These are phyloP conservation scores for Maconellicoccus hirsutus DNA, from an alignment of 1,140 invertebrate genomes.

Conservation along the genomic window DNA sequence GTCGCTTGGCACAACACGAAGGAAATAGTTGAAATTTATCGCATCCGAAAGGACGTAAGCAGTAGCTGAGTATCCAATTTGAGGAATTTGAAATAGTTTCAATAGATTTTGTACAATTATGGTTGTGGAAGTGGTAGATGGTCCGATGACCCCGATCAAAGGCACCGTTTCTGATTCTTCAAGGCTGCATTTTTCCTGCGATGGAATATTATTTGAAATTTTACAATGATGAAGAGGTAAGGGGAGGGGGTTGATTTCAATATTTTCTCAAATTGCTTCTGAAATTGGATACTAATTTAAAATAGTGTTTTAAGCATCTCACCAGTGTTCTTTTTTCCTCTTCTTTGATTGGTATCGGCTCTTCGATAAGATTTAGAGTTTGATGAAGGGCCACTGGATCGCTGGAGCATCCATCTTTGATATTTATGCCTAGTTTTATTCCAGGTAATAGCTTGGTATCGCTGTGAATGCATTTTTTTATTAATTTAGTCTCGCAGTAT, in stretches of 20 bases:
- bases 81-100: slow-evolving; percentile 34
- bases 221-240: too few relatives aligned
- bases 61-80: slow-evolving; percentile 32
- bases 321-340: too few relatives aligned
- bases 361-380: not conserved
- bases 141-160: not conserved
- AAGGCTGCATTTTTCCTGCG: not conserved
- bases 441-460: not conserved
- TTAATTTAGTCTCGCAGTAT: too few relatives aligned
- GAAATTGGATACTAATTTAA: too few relatives aligned
- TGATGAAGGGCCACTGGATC: not conserved
- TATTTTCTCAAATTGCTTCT: too few relatives aligned
- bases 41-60: slow-evolving; percentile 42
- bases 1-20: slow-evolving; percentile 71
- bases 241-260: too few relatives aligned
- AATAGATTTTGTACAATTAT: not conserved
- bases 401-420: not conserved
- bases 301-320: too few relatives aligned
- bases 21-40: slow-evolving; percentile 61
- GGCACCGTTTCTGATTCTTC: not conserved
- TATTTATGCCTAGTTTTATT: not conserved
- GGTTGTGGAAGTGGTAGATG: not conserved
- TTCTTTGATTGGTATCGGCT: too few relatives aligned
- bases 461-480: not conserved
- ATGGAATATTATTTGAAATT: too few relatives aligned